Evolutionary conservation across 2,888 invertebrate species (phyloP), one percentile per base, ranked within the genome.

Genomic region (Campoletis raptor): DNA sequence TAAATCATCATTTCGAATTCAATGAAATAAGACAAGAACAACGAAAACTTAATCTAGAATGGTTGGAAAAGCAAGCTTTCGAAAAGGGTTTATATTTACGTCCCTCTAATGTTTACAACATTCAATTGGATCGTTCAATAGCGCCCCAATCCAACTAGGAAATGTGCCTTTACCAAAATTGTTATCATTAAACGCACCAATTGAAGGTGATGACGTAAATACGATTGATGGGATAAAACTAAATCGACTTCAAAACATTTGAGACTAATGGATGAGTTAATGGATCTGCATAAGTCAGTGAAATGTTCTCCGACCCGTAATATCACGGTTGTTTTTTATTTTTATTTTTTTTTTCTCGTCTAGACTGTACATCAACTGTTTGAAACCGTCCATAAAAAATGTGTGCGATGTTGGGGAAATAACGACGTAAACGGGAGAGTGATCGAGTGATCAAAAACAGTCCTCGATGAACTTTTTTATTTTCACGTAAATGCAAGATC

Each of bases 381-480:
- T 37, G 37, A 73, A 40, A 42, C 79, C 81, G 77, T 86, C 80
- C 86, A 80, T 76, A 72, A 77, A 42, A n/a, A 52, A 30, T 77
- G 42, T 30, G 45, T 61, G 61, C 15, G 15, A 69, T 37, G 57
- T 69, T 57, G 36, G 48, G n/a, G 66, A 70, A 70, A 76, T 30
- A 12, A 69, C 21, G 42, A 52, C 67, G 45, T 12, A 37, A 70
- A 61, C 48, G 42, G 36, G 40, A 24, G 54, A 77, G 64, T 45
- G 52, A 61, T 80, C 77, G 76, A 72, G 76, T 76, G 82, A 15
- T 66, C 30, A 61, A 21, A 30, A 61, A 12, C 12, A 10, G 70
- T 37, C 12, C 37, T 78, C 57, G 73, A 74, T 37, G 66, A 78
- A 72, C 66, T 42, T 79, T 66, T 40, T 77, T 0, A 48, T 70